Base-by-base conservation (phyloP, 2,888 invertebrate genomes). In the Asteroscopus sphinx region DNA sequence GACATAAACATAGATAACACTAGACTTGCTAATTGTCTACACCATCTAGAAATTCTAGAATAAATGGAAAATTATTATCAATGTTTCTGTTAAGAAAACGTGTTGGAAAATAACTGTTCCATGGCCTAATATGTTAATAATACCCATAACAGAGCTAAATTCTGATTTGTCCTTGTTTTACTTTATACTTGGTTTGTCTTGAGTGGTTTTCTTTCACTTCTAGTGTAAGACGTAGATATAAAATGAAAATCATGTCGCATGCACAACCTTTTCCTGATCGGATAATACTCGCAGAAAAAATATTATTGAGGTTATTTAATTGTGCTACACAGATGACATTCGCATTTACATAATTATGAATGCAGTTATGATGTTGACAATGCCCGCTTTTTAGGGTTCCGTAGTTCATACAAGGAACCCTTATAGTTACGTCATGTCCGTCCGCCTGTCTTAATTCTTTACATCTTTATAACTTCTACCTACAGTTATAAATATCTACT, bases 21-120 rank as follows among this genome's bases (percentile, higher is more conserved):
- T 53, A 47, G 54, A 68, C 56, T 49, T 37, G 44, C 13, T 61
- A 70, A 73, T 70, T 61, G 60, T 69, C 56, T 73, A 41, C 53
- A 51, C 40, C 54, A 58, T 32, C 15, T 48, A 52, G 25, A 51
- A 35, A n/a, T n/a, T n/a, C n/a, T n/a, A n/a, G n/a, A n/a, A n/a
- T n/a, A n/a, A 46, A 54, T 53, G 33, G 41, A 55, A 37, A 41
- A 37, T 33, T 56, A 35, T 26, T 36, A n/a, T 11, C 39, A n/a
- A n/a, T n/a, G 28, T 15, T 36, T 17, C 44, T 59, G 39, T 42
- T 47, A 9, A 28, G 28, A 9, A 28, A 28, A 28, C 28, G 8
- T 1, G 9, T 28, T 28, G 0, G 8, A 1, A 28, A 28, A 28
- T 28, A 9, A 9, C 8, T 9, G 11, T 9, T 28, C 7, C 2